Evolutionary conservation across 2,888 invertebrate species (phyloP).

Genomic region (Tubulanus polymorphus): DNA sequence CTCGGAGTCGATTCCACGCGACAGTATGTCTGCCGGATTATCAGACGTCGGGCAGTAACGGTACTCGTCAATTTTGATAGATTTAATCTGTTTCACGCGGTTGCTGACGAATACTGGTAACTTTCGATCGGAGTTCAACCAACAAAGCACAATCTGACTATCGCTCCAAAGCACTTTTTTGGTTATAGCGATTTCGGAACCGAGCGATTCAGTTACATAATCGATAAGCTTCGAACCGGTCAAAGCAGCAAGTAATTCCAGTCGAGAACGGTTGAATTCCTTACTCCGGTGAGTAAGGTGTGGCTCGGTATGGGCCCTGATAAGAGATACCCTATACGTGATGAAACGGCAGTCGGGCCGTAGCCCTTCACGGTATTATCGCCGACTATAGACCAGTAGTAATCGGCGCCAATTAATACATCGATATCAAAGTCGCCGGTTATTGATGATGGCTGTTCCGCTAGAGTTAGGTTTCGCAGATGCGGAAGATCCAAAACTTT

Average conservation of each 20-base stretch:
- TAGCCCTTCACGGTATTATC: conserved; percentile 13
- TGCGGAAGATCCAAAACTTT: too few species aligned
- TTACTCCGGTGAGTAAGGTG: too few species aligned
- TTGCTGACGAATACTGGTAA: background rate
- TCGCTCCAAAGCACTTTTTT: conserved; percentile 2
- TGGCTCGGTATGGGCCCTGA: conserved; percentile 14
- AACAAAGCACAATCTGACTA: background rate
- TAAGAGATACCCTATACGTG: conserved; percentile 17
- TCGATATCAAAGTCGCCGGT: conserved; percentile 2
- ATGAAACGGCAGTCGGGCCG: conserved; percentile 21
- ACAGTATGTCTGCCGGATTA: conserved; percentile 1
- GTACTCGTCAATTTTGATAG: background rate
- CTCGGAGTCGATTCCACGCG: background rate
- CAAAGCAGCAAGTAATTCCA: background rate
- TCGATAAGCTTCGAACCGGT: background rate
- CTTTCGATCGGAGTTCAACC: background rate
- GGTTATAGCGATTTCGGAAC: background rate
- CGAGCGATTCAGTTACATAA: background rate
- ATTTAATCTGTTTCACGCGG: background rate
- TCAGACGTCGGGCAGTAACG: background rate
- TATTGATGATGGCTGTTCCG: too few species aligned
- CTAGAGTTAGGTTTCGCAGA: too few species aligned
- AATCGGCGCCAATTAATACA: conserved; percentile 19
- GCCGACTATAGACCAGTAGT: conserved; percentile 18
- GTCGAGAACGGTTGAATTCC: too few species aligned